These are phyloP conservation scores for Saccostrea cuccullata DNA, from an alignment of 1,140 invertebrate species.

Conservation along the genomic window DNA sequence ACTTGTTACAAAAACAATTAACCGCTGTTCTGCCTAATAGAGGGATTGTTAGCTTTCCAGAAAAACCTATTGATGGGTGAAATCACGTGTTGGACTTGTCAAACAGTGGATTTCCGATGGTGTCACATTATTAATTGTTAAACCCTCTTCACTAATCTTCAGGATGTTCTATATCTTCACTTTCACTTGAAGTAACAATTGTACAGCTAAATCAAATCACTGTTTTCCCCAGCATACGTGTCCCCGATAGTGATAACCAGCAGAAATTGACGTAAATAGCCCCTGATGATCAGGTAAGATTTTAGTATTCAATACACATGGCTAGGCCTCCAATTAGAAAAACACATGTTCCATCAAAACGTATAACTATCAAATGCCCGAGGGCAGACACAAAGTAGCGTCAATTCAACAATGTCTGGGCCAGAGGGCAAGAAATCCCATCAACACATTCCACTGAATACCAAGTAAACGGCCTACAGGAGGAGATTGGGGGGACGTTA, in stretches of 20 bases:
- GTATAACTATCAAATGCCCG: neutral
- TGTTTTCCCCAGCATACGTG: neutral
- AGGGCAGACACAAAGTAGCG: neutral
- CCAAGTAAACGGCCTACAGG: neutral
- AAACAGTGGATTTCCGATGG: constrained; percentile 5
- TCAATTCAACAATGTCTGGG: neutral
- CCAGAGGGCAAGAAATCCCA: neutral
- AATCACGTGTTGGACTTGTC: neutral
- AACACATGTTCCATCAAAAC: constrained; percentile 34
- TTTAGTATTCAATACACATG: constrained; percentile 27
- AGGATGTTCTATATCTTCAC: neutral
- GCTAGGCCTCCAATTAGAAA: constrained; percentile 20
- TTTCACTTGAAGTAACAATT: neutral
- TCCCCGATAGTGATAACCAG: neutral
- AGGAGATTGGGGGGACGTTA: neutral
- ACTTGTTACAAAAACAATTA: neutral
- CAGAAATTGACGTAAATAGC: neutral
- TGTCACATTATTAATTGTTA: neutral
- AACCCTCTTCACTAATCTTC: neutral
- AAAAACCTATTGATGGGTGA: constrained; percentile 17
- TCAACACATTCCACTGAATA: neutral
- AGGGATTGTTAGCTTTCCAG: neutral
- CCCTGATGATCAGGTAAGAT: constrained; percentile 7
- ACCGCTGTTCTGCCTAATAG: neutral
- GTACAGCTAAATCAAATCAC: neutral